These are phyloP conservation scores for Zaprionus bogoriensis DNA, from an alignment of 2,888 invertebrate species.

Conservation along the genomic window DNA sequence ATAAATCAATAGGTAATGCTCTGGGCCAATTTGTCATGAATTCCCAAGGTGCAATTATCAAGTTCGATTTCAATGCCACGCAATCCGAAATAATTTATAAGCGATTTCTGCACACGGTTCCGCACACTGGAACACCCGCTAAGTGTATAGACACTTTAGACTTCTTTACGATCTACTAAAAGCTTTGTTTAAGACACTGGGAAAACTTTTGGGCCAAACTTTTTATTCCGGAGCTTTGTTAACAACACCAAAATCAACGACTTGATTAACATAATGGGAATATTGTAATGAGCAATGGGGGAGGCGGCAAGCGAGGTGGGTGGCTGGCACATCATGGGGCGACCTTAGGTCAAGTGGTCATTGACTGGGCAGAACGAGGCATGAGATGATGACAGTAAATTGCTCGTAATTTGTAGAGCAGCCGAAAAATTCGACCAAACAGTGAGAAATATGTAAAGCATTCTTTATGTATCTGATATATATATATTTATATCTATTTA, in stretches of 20 bases:
- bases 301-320: conserved; percentile 10
- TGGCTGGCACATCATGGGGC: no score
- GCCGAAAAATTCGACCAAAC: no score
- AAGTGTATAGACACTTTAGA: background rate
- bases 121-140: conserved; percentile 10
- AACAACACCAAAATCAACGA: conserved; percentile 7
- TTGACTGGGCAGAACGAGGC: conserved; percentile 36
- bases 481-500: no score
- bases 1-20: background rate
- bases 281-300: conserved; percentile 27
- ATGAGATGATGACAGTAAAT: conserved; percentile 43
- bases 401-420: conserved; percentile 49
- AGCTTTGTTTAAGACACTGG: conserved; percentile 13
- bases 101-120: conserved; percentile 4
- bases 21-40: background rate
- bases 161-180: no score
- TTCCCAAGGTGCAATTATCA: background rate
- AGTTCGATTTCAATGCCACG: conserved; percentile 1
- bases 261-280: conserved; percentile 56
- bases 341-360: conserved; percentile 58
- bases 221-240: conserved; percentile 5
- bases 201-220: conserved; percentile 40
- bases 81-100: conserved; percentile 6
- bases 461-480: background rate
- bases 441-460: background rate